Percentiles rank a stretch among this genome's conserved stretches.
Conservation (phyloP, 2,888 invertebrate species). For the Trypoxylon attenuatum region DNA sequence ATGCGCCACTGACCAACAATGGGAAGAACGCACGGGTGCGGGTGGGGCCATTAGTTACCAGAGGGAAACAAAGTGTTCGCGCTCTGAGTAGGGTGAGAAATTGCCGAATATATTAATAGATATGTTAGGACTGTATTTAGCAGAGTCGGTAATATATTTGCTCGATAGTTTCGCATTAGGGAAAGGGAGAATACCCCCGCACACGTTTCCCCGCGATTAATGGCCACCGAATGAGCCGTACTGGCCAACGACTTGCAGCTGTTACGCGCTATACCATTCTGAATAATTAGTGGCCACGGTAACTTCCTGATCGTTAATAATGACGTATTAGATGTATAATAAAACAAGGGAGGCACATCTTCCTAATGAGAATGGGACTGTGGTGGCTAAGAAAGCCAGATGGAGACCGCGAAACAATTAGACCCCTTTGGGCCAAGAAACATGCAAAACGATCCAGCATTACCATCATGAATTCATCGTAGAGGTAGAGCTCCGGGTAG, state of each 20-base stretch:
- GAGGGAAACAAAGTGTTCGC: slow-evolving; percentile 15
- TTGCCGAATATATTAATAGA: slow-evolving; percentile 34
- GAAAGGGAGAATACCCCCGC: slow-evolving; percentile 39
- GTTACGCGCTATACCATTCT: slow-evolving; percentile 42
- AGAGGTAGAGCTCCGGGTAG: slow-evolving; percentile 69
- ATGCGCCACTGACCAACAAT: not conserved
- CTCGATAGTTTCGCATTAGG: slow-evolving; percentile 48
- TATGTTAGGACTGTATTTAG: slow-evolving; percentile 26
- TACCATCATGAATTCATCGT: slow-evolving; percentile 68
- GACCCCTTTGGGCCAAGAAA: not conserved
- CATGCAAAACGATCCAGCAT: not conserved
- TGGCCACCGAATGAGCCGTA: slow-evolving; percentile 54
- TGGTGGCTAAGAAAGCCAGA: not conserved
- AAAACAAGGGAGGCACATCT: slow-evolving; percentile 21
- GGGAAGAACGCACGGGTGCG: slow-evolving; percentile 1
- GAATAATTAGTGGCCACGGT: slow-evolving; percentile 54
- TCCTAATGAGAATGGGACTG: not conserved
- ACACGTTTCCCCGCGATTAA: slow-evolving; percentile 43
- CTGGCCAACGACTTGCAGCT: slow-evolving; percentile 56
- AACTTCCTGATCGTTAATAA: slow-evolving; percentile 52
- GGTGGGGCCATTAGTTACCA: slow-evolving; percentile 3
- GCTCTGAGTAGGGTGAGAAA: slow-evolving; percentile 19
- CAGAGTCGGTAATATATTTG: slow-evolving; percentile 39
- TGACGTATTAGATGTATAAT: slow-evolving; percentile 30
- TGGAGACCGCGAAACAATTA: not conserved